phyloP scores from a whole-genome alignment of 2,113 vertebrate species.

The Rhinoptilus africanus region DNA sequence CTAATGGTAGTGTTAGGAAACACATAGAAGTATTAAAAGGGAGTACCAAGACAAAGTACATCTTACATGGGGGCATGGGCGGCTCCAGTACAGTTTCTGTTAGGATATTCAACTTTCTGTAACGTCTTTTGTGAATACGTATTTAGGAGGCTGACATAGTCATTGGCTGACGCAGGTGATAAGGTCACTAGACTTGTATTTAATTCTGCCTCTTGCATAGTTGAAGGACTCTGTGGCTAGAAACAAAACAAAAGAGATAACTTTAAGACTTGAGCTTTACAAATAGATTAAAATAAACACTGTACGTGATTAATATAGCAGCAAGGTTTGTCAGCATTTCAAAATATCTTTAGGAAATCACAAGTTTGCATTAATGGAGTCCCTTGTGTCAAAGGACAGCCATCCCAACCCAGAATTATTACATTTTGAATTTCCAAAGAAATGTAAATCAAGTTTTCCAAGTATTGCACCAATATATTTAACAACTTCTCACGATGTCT shows the following conservation, averaged over 20 bases:
- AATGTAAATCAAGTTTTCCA: background rate
- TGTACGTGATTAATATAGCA: background rate
- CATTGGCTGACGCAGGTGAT: rapidly evolving
- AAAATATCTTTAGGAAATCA: background rate
- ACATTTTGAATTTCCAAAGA: background rate
- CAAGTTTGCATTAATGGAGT: background rate
- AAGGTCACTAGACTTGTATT: rapidly evolving
- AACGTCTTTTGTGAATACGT: rapidly evolving
- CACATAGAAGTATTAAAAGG: background rate
- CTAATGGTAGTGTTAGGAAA: background rate
- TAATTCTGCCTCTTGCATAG: background rate
- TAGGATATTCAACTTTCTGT: background rate
- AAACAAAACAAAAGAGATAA: background rate
- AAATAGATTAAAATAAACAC: background rate
- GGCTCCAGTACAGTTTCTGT: rapidly evolving
- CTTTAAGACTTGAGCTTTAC: background rate
- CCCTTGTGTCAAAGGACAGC: background rate
- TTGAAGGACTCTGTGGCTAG: background rate
- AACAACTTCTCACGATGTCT: background rate
- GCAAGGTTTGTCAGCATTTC: background rate
- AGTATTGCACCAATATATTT: background rate
- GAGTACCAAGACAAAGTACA: background rate
- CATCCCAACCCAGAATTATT: background rate
- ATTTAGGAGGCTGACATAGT: constrained; percentile 61
- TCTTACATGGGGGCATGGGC: constrained; percentile 31